Percentiles rank a stretch among this genome's conserved stretches.
Conservation (phyloP, 1,140 invertebrate species). For the Choristoneura fumiferana region DNA sequence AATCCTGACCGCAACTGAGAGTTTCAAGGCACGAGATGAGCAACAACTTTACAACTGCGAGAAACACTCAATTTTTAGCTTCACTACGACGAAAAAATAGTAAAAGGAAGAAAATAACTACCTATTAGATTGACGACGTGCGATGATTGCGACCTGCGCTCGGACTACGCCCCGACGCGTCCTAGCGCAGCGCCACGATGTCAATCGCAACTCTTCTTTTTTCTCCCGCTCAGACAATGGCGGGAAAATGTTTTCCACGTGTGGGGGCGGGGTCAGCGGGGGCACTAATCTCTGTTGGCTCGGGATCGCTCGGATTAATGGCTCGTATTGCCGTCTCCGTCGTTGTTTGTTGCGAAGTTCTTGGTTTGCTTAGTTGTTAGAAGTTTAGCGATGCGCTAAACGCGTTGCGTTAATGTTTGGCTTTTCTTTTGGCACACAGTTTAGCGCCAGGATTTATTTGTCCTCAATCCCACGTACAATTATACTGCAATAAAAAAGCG, state of each 20-base stretch:
- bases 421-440: slow-evolving; percentile 17
- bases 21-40: no score
- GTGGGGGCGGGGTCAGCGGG: slow-evolving; percentile 43
- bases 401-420: slow-evolving; percentile 29
- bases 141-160: no score
- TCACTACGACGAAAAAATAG: no score
- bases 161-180: slow-evolving; percentile 18
- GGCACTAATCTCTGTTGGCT: slow-evolving; percentile 65
- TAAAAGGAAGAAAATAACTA: no score
- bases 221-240: slow-evolving; percentile 62
- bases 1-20: no score
- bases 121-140: no score
- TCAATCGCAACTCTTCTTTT: slow-evolving; percentile 65
- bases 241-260: slow-evolving; percentile 66
- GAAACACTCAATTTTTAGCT: no score
- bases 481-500: no score
- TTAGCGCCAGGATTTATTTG: not conserved
- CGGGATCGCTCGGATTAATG: slow-evolving; percentile 70
- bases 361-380: slow-evolving; percentile 50
- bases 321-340: slow-evolving; percentile 67
- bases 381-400: slow-evolving; percentile 51
- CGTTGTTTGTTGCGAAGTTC: slow-evolving; percentile 59
- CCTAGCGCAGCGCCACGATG: slow-evolving; percentile 38
- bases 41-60: no score
- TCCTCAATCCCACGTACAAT: no score